Evolutionary conservation across 2,797 vertebrate genomes (phyloP), one percentile per base, ranked within the genome.

Genomic region (Crypturellus tataupa): DNA sequence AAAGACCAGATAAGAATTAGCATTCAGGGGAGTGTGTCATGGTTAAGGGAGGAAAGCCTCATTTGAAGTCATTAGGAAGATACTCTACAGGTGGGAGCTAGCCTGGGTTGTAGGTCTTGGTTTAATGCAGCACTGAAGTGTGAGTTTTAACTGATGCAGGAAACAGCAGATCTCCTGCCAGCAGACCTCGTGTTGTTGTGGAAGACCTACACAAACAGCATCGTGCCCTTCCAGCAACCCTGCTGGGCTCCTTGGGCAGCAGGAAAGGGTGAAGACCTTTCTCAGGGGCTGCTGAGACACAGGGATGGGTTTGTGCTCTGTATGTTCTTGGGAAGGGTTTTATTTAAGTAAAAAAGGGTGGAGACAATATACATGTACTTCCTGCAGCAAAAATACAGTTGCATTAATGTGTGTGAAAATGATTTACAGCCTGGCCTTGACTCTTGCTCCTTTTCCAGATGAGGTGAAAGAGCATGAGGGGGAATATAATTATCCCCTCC

Each of bases 401-500:
- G 1, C 6, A 18, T 70, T 47, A 63, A 53, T 3, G 4, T 15
- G 44, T 14, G 31, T 40, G 31, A 70, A 89, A 84, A 65, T 44
- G 0, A 46, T 93, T 87, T 71, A 19, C 27, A 83, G 1, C 59
- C 37, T 1, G 8, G 39, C 29, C n/a, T 69, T 86, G 69, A 63
- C 2, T 2, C 49, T 59, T 4, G 0, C 49, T 89, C 51, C 58
- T 16, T 47, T 49, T 73, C 44, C 27, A 31, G 60, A 31, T 7
- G 23, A 67, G 49, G 18, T 0, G 2, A 69, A 24, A 42, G 4
- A 0, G 49, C 3, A 1, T 0, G 0, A 29, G 20, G 12, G 37
- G 21, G 40, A 19, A 13, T 33, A 31, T 5, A n/a, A 59, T 59
- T 24, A 47, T 49, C 18, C 53, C 35, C 23, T 44, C 27, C 33